Conservation (phyloP, 2,113 vertebrate genomes). For the Anas platyrhynchos region DNA sequence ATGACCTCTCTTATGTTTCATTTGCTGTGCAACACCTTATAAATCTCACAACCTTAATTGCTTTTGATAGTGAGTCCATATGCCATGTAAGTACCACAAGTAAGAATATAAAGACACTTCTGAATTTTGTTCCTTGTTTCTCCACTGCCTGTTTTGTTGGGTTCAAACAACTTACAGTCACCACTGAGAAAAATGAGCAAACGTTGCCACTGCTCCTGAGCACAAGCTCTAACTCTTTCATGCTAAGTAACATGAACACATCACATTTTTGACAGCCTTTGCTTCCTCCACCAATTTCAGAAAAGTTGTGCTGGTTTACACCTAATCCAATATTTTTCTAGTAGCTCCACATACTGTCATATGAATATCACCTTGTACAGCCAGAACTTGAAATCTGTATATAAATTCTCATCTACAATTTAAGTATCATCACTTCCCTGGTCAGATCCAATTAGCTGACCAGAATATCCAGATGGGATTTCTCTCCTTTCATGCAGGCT, state of each 20-base stretch:
- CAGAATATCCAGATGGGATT: background rate
- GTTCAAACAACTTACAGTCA: background rate
- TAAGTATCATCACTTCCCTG: background rate
- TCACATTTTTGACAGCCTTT: background rate
- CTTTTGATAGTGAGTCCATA: background rate
- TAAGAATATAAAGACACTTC: background rate
- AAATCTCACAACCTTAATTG: background rate
- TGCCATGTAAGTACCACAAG: background rate
- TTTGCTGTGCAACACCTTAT: background rate
- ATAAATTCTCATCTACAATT: background rate
- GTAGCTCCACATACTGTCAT: rapidly evolving
- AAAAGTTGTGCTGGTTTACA: background rate
- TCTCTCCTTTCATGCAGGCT: background rate
- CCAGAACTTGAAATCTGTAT: background rate
- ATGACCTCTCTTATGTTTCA: background rate
- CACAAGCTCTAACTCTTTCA: background rate
- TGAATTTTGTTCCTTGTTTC: background rate
- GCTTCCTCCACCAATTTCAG: background rate
- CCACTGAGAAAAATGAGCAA: background rate
- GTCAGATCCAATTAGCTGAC: background rate
- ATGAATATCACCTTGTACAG: background rate
- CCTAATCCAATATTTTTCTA: background rate
- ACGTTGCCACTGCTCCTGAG: background rate
- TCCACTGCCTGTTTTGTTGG: background rate
- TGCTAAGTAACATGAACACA: background rate